Evolutionary conservation across 2,888 invertebrate genomes (phyloP).

Genomic region (Apamea sordens): DNA sequence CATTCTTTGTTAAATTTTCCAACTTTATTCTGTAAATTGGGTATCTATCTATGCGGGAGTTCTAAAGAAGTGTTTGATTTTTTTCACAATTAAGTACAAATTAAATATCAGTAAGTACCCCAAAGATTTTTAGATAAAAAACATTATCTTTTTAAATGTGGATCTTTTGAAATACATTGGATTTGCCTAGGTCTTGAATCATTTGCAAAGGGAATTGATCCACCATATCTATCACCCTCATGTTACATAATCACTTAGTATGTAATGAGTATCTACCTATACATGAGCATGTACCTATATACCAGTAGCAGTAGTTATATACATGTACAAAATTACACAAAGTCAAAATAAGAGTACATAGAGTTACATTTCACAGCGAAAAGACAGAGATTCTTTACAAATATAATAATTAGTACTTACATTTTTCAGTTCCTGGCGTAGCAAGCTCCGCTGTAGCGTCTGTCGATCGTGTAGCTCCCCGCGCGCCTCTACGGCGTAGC

Average conservation of each 20-base stretch:
- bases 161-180: not conserved
- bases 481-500: constrained; percentile 80
- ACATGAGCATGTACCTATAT: constrained; percentile 28
- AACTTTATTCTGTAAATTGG: not conserved
- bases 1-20: not conserved
- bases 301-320: constrained; percentile 33
- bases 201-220: not conserved
- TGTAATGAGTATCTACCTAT: constrained; percentile 37
- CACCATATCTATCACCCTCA: not conserved
- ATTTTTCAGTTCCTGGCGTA: constrained; percentile 86
- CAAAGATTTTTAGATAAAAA: not conserved
- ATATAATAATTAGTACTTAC: constrained; percentile 78
- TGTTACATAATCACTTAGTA: constrained; percentile 60
- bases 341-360: constrained; percentile 27
- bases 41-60: fast-evolving
- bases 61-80: not conserved
- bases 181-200: not conserved
- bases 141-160: not conserved
- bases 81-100: not conserved
- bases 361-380: constrained; percentile 22
- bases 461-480: constrained; percentile 87
- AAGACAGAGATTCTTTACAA: constrained; percentile 39
- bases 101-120: not conserved
- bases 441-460: constrained; percentile 86
- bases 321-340: constrained; percentile 46